Evolutionary conservation across 2,888 invertebrate species (phyloP), one percentile per base, ranked within the genome.

Genomic region (Limnephilus marmoratus): DNA sequence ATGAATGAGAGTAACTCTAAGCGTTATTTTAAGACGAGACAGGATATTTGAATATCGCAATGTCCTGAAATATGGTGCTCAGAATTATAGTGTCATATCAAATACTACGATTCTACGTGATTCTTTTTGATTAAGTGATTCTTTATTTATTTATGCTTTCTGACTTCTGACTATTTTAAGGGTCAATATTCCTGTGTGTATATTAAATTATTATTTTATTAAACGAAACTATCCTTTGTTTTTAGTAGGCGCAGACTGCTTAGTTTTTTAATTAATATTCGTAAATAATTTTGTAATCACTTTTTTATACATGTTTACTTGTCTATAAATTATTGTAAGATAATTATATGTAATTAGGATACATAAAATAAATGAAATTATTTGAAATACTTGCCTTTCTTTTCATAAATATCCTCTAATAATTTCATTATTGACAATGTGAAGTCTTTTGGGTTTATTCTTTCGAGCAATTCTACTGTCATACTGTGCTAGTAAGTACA

Each of bases 51-150:
- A 90, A 87, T 91, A 92, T 88, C 83, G 91, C 85, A 86, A 91
- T 92, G 92, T 93, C 93, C 93, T 85, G 86, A 86, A 90, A 90
- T 90, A 93, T 94, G 94, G 94, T 94, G 94, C 94, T 94, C 93
- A 92, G 93, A 92, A 92, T 93, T 89, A 92, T 94, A 94, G 94
- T 94, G 93, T 94, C 94, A 94, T 94, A 94, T 94, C 94, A 93
- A 92, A 93, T 92, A 93, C 93, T 92, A 87, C 82, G 91, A 85
- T 91, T 87, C 49, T 81, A 81, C 53, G 91, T 91, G 91, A 87
- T 87, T 81, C 82, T 49, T 34, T 85, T 85, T 90, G 31, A 80
- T 91, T 91, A 91, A 88, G 88, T 88, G 31, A 85, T 91, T 53
- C 34, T 82, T 81, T 88, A 81, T 91, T 82, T 82, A 80, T 86